Conservation (phyloP, 2,888 invertebrate species). For the Aphrophora alni region DNA sequence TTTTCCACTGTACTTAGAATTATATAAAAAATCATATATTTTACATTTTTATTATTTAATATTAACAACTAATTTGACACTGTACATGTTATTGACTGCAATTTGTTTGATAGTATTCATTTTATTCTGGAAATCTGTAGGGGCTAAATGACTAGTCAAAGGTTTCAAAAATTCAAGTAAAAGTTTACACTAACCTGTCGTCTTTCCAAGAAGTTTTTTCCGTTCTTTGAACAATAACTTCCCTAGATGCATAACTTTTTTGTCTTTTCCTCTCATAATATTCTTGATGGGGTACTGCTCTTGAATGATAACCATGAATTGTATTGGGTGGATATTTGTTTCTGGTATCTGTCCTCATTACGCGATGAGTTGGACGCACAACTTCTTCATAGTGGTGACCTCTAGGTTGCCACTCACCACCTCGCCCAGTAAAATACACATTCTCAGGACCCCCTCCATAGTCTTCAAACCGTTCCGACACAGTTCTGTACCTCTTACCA, state of each 20-base stretch:
- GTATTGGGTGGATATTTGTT: neutral
- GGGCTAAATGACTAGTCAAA: too few species aligned
- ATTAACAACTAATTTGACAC: too few species aligned
- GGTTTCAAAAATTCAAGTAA: too few species aligned
- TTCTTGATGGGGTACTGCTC: constrained; percentile 18
- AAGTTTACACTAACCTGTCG: constrained; percentile 50
- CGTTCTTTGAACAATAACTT: constrained; percentile 78
- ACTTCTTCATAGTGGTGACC: constrained; percentile 14
- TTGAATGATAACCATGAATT: neutral
- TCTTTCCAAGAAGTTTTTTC: constrained; percentile 49
- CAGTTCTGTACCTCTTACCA: constrained; percentile 45
- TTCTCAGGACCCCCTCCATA: constrained; percentile 39
- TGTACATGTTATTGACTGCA: too few species aligned
- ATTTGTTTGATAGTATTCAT: too few species aligned
- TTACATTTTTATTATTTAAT: too few species aligned
- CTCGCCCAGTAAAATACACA: neutral
- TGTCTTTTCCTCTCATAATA: constrained; percentile 34
- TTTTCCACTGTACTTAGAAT: too few species aligned
- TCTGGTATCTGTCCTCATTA: constrained; percentile 1
- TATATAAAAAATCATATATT: too few species aligned
- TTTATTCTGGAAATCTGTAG: too few species aligned
- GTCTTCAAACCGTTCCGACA: constrained; percentile 47
- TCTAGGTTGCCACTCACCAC: constrained; percentile 3
- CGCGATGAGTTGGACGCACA: neutral
- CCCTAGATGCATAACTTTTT: constrained; percentile 63